Evolutionary conservation across 2,113 vertebrate genomes (phyloP).

Genomic region (Riparia riparia): DNA sequence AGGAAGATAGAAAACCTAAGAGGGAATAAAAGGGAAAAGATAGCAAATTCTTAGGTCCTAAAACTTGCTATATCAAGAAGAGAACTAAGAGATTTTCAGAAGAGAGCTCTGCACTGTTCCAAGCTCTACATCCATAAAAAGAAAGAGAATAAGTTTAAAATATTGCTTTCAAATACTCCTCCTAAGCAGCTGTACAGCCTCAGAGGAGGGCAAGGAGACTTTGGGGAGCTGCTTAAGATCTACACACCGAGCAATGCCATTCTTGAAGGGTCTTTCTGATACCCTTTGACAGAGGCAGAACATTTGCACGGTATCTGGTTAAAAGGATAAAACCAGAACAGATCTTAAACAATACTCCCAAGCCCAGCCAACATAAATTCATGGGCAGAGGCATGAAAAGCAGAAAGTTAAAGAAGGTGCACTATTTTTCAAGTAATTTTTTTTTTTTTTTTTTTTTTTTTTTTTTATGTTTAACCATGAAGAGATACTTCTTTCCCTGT

Average conservation of each 20-base stretch:
- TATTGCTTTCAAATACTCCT: not conserved
- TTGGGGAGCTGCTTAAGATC: not conserved
- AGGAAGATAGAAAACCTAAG: not conserved
- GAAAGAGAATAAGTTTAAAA: not conserved
- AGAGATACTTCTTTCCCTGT: not conserved
- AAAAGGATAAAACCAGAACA: not conserved
- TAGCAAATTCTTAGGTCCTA: not conserved
- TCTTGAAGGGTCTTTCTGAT: not conserved
- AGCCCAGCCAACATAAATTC: not conserved
- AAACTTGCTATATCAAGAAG: not conserved
- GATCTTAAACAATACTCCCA: not conserved
- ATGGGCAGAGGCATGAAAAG: not conserved
- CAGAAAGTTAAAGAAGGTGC: not conserved
- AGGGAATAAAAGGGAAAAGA: not conserved
- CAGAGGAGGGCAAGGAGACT: not conserved
- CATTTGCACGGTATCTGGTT: not conserved
- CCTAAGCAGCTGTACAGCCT: not conserved
- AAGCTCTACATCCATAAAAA: not conserved
- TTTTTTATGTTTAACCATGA: not conserved
- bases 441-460: not conserved
- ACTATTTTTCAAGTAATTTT: not conserved
- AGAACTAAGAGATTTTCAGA: not conserved
- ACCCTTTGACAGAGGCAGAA: not conserved
- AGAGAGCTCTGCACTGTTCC: not conserved
- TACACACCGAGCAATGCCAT: not conserved